phyloP scores from a whole-genome alignment of 2,797 vertebrate genomes.

The Hemibagrus guttatus region DNA sequence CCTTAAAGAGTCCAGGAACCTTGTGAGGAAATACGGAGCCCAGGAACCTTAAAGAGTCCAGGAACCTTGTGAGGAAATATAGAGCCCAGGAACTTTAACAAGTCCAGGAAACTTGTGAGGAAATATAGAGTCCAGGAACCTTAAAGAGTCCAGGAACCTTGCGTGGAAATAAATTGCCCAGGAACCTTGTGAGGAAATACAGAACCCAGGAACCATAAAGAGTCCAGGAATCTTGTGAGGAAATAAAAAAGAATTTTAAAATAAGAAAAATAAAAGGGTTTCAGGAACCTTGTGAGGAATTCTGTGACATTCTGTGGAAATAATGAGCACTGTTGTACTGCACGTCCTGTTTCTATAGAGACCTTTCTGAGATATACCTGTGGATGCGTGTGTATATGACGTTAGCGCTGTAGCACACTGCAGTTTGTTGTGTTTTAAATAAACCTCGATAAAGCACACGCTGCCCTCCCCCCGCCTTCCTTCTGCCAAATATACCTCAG shows the following conservation, averaged over 20 bases:
- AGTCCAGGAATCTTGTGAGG: not conserved
- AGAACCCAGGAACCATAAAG: not conserved
- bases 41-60: not conserved
- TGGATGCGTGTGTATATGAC: not conserved
- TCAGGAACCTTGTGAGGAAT: not conserved
- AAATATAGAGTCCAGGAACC: not conserved
- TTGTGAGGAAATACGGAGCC: not conserved
- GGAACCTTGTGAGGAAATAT: no score
- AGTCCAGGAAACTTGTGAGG: not conserved
- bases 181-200: not conserved
- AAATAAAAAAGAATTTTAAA: not conserved
- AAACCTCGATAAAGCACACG: slow-evolving; percentile 46
- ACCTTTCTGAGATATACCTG: not conserved
- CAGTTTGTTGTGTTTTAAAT: slow-evolving; percentile 53
- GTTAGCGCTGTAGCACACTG: not conserved
- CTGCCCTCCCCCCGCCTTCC: slow-evolving; percentile 39
- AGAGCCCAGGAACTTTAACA: no score
- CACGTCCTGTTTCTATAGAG: not conserved
- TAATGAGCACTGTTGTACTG: not conserved
- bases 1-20: not conserved
- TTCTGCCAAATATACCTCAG: slow-evolving; percentile 56
- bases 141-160: not conserved
- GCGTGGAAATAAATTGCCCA: not conserved
- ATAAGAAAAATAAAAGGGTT: no score
- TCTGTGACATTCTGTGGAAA: not conserved